These are phyloP conservation scores for Pitta sordida DNA, from an alignment of 2,113 vertebrate genomes.

Conservation along the genomic window DNA sequence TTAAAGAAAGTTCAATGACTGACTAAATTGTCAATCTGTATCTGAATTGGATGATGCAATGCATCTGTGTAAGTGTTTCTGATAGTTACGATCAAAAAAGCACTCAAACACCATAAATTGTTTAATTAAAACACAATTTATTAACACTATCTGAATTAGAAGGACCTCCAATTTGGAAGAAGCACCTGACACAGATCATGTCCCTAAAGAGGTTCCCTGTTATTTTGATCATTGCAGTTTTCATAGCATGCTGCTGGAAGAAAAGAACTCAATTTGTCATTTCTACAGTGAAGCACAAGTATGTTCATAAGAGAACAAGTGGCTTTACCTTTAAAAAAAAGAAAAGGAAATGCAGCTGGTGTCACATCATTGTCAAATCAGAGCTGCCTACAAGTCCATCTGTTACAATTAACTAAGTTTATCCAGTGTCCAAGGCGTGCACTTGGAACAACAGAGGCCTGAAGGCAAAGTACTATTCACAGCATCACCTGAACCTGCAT, in stretches of 20 bases:
- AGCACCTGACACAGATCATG: not conserved
- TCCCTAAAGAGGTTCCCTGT: not conserved
- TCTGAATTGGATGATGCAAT: not conserved
- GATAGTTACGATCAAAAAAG: not conserved
- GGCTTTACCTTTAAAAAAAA: not conserved
- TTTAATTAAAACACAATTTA: not conserved
- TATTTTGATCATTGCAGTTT: not conserved
- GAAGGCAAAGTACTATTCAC: not conserved
- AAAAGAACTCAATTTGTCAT: not conserved
- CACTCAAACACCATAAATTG: rapidly evolving
- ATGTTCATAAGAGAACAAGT: not conserved
- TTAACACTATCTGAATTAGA: not conserved
- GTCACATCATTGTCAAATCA: rapidly evolving
- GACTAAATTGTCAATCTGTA: not conserved
- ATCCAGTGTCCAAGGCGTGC: not conserved
- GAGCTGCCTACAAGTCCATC: not conserved
- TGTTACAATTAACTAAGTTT: not conserved
- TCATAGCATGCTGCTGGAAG: not conserved
- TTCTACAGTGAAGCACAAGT: not conserved
- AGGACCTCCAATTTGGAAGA: not conserved
- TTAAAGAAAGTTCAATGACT: not conserved
- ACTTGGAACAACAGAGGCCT: not conserved
- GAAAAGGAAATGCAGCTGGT: not conserved
- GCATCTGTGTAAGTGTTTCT: not conserved
- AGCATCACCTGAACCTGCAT: rapidly evolving